Evolutionary conservation across 2,113 vertebrate species (phyloP).

Genomic region (Ochotona curzoniae): DNA sequence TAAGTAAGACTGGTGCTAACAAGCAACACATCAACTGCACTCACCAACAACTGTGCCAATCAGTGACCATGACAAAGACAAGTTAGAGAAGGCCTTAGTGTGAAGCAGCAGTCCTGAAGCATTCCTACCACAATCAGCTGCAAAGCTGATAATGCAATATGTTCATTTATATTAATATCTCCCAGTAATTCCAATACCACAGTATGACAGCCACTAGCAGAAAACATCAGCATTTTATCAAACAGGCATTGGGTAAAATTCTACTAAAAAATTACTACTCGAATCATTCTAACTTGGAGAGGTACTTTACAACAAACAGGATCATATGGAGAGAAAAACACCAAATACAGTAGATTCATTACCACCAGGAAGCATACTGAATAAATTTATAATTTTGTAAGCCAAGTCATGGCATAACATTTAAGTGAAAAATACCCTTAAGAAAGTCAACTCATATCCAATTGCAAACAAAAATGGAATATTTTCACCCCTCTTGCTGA

Average conservation of each 20-base stretch:
- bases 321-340: background rate
- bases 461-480: background rate
- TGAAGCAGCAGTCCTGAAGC: background rate
- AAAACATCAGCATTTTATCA: slow-evolving; percentile 22
- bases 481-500: background rate
- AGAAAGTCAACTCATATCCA: background rate
- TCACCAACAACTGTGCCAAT: background rate
- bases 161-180: background rate
- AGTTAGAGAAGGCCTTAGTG: background rate
- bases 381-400: background rate
- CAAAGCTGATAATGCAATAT: background rate
- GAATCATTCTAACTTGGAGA: background rate
- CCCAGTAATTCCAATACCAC: background rate
- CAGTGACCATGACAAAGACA: background rate
- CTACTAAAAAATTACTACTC: background rate
- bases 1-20: background rate
- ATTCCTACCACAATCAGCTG: background rate
- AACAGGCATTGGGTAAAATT: background rate
- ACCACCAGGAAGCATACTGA: background rate
- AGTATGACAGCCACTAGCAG: background rate
- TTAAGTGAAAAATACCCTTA: slow-evolving; percentile 24
- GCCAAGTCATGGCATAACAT: background rate
- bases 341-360: background rate
- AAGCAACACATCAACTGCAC: background rate
- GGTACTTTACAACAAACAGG: background rate